Percentiles rank a stretch among this genome's conserved stretches.
phyloP scores from a whole-genome alignment of 2,113 vertebrate genomes.

The Albula goreensis region DNA sequence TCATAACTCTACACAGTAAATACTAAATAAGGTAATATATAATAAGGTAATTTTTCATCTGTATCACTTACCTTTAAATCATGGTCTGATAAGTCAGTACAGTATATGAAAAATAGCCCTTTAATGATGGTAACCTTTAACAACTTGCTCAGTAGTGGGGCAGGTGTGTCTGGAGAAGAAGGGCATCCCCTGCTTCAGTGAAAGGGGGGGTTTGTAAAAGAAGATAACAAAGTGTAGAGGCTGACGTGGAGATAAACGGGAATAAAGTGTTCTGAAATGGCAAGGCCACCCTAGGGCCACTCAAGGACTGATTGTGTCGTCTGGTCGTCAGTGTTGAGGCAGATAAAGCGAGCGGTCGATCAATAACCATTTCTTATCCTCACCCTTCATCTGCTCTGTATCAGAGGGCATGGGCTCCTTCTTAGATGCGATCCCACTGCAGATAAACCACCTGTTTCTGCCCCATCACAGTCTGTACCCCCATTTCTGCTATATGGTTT shows the following conservation, averaged over 20 bases:
- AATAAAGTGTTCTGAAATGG: constrained; percentile 44
- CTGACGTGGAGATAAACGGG: constrained; percentile 38
- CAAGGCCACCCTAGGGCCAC: constrained; percentile 55
- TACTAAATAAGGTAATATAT: no score
- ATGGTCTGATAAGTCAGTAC: background rate
- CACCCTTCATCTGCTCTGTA: constrained; percentile 70
- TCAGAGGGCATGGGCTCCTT: constrained; percentile 65
- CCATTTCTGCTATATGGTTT: constrained; percentile 22
- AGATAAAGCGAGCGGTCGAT: constrained; percentile 69
- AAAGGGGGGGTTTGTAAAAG: constrained; percentile 12
- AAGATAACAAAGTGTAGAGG: constrained; percentile 27
- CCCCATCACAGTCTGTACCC: constrained; percentile 44
- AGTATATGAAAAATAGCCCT: background rate
- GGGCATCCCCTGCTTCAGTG: background rate
- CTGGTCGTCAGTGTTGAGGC: constrained; percentile 58
- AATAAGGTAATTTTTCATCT: no score
- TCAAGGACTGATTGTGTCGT: constrained; percentile 62
- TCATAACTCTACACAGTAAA: no score
- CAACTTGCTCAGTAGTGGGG: background rate
- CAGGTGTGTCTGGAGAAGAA: background rate
- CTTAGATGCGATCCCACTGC: constrained; percentile 59
- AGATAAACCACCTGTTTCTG: constrained; percentile 60
- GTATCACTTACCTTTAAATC: no score
- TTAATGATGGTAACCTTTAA: background rate
- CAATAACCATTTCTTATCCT: constrained; percentile 75